These are phyloP conservation scores for Neelides folsomi DNA, from an alignment of 2,888 invertebrate species.

Conservation along the genomic window DNA sequence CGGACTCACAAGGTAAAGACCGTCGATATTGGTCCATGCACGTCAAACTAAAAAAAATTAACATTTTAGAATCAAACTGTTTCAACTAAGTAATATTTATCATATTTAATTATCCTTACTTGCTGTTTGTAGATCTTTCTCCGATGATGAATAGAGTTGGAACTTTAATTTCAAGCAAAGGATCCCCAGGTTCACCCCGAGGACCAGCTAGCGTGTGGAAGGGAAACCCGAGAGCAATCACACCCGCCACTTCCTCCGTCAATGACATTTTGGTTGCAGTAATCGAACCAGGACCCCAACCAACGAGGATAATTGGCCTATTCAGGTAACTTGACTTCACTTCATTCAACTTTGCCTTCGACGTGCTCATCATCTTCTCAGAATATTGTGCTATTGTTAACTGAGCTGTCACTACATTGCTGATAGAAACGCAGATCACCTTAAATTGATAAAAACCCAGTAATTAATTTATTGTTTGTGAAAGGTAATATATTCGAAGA, in stretches of 20 bases:
- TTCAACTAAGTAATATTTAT: not conserved
- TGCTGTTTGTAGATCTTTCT: slow-evolving; percentile 51
- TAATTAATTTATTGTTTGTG: too few species aligned
- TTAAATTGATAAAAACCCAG: too few species aligned
- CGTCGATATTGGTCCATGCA: slow-evolving; percentile 64
- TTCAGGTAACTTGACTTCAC: slow-evolving; percentile 52
- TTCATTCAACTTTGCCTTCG: slow-evolving; percentile 58
- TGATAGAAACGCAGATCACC: slow-evolving; percentile 6
- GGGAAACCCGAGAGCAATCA: slow-evolving; percentile 66
- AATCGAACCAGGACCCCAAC: slow-evolving; percentile 61
- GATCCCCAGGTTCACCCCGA: slow-evolving; percentile 63
- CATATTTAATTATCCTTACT: slow-evolving; percentile 37
- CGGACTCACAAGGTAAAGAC: slow-evolving; percentile 55
- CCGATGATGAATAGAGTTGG: slow-evolving; percentile 68
- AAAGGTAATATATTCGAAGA: too few species aligned
- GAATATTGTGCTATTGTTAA: slow-evolving; percentile 37
- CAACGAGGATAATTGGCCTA: slow-evolving; percentile 59
- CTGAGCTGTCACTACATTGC: slow-evolving; percentile 11
- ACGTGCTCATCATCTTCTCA: slow-evolving; percentile 48
- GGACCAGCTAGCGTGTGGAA: slow-evolving; percentile 56
- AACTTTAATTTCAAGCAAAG: slow-evolving; percentile 54
- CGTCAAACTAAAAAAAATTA: slow-evolving; percentile 46
- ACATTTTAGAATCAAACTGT: slow-evolving; percentile 2
- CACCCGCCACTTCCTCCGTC: slow-evolving; percentile 48
- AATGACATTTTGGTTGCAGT: slow-evolving; percentile 47